Base-by-base conservation (phyloP, 2,113 vertebrate genomes). In the Grammomys dolichurus region DNA sequence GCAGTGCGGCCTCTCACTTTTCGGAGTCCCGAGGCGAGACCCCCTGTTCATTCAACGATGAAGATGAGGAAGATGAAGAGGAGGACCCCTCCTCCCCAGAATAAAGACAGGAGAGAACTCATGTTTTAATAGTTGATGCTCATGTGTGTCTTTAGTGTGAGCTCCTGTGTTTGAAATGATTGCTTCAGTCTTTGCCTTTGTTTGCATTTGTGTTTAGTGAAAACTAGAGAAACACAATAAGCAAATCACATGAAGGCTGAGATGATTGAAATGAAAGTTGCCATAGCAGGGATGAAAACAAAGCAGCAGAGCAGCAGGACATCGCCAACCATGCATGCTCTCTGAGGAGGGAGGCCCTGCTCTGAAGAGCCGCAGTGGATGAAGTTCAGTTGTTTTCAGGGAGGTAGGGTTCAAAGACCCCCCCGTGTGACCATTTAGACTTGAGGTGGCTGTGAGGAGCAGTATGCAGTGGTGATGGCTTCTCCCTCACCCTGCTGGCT, bases 31-130 rank as follows among this genome's bases (percentile, higher is more conserved):
- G 99, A 6, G 99, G 98, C 3, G 99, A 99, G 97, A 99, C 99
- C 0, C 99, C 99, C 43, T 99, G 98, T 92, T 99, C 99, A 1
- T 99, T 99, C 98, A 99, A 99, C 20, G 99, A 99, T 1, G 99
- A 99, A 0, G 99, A 99, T 4, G 99, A 99, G 14, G 98, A 98
- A 7, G 99, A 99, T 3, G 99, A 99, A 0, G 99, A 99, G 70
- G 98, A 99, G 65, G 98, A 99, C 1, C 98, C 99, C 78, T 99
- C 99, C 76, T 99, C 99, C 75, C 98, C 99, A 89, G 99, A 99
- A 98, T 99, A 99, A 98, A 97, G 94, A 97, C 91, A 96, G 54
- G 95, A 95, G 91, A 92, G 97, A 98, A 96, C 65, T 85, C 26
- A 2, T 88, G 91, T 95, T 58, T 97, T 65, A 46, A 20, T 91